Evolutionary conservation across 2,113 vertebrate species (phyloP), one percentile per base, ranked within the genome.

Genomic region (Ploceus nigricollis): DNA sequence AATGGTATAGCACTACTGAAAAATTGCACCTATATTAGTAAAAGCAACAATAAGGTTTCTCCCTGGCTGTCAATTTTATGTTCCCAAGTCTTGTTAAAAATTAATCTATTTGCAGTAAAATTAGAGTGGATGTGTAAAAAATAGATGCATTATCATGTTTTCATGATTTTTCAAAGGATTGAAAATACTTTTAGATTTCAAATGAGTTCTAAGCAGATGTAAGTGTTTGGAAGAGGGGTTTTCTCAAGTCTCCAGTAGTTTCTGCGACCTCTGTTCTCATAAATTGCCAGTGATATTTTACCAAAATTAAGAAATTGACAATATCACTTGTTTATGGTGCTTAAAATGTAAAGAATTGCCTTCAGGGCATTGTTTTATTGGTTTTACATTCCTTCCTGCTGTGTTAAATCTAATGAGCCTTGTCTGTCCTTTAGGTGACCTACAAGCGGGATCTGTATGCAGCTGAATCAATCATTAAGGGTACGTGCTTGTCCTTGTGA

Each of bases 391-490:
- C 96, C 84, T 97, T 97, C 82, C 87, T 97, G 89, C 86, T 97
- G 72, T 96, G 85, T 94, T 96, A 94, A 97, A 80, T 95, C 96
- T 98, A 98, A 98, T 96, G 87, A 95, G 90, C 35, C 94, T 97
- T 94, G 91, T 98, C 92, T 99, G 95, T 97, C 97, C 96, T 97
- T 72, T 96, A 99, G 99, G 99, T 99, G 93, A 99, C 99, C 95
- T 99, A 99, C 98, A 99, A 98, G 95, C 93, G 98, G 88, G 99
- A 99, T 98, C 97, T 99, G 94, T 99, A 98, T 96, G 99, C 99
- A 65, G 99, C 99, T 75, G 99, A 99, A 97, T 99, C 98, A 10
- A 98, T 99, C 93, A 98, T 99, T 98, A 99, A 99, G 98, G 99
- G 99, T 99, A 98, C 81, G 98, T 97, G 56, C 95, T 95, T 42